Base-by-base conservation (phyloP, 1,140 invertebrate species). In the Drosophila bipectinata region DNA sequence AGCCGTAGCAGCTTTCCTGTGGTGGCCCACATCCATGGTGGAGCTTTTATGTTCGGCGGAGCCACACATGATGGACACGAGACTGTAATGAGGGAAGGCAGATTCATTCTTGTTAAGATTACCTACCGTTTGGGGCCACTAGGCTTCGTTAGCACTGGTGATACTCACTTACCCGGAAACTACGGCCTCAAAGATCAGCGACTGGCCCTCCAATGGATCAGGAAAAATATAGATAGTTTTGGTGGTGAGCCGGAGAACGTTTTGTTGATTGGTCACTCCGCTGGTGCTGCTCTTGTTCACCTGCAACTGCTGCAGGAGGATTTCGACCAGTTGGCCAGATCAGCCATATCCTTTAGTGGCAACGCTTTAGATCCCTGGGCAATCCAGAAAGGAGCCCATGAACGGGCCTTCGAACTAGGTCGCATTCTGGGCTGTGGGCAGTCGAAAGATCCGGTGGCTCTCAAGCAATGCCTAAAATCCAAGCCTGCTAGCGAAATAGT, bases 121-220 rank as follows among this genome's bases (percentile, higher is more conserved):
- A 95, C 94, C 81, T 95, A 95, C 80, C 88, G 95, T 12, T 72
- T 95, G 26, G 94, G 94, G 18, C 92, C 93, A 6, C 74, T 95
- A 34, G 94, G 94, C 14, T 95, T 95, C 79, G 80, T 94, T 0
- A 94, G 93, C 57, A 93, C 94, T 0, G 94, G 93, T 2, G 94
- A 95, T 66, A 80, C 91, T 0, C 83, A 91, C 2, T 90, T 93
- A 2, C 93, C 94, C 2, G 94, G 95, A 0, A 95, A 95, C 90
- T 92, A 92, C 39, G 95, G 95, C 0, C 73, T 96, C 3, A 94
- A 94, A 84, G 95, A 96, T 91, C 95, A 95, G 83, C 90, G 93
- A 0, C 81, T 93, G 58, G 95, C 95, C 3, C 67, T 96, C 2
- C 91, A 93, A 63, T 96, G 95, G 95, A 91, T 95, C 2, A 92